A percentile compares a stretch with the other conserved stretches of the same genome.
Conservation (phyloP, 2,888 invertebrate genomes). For the Cotesia congregata region DNA sequence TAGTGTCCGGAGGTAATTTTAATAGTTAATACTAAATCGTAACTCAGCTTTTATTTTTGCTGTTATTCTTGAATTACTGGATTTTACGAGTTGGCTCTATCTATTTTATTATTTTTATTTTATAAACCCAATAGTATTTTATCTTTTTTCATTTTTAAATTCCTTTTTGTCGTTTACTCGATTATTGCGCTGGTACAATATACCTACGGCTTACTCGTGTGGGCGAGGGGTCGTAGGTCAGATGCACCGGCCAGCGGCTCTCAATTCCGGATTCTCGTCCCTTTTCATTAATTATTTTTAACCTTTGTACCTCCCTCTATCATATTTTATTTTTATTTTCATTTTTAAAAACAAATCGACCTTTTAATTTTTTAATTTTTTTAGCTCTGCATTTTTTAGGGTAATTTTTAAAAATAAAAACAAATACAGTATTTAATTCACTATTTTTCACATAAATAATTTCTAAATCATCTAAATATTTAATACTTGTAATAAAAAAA, state of each 20-base stretch:
- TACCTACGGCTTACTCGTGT: slow-evolving; percentile 56
- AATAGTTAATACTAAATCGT: slow-evolving; percentile 1
- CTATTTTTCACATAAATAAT: too few relatives aligned
- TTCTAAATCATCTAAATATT: not conserved
- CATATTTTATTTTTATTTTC: slow-evolving; percentile 6
- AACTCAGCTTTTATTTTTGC: slow-evolving; percentile 16
- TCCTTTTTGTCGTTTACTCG: slow-evolving; percentile 48
- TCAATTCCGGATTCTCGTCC: slow-evolving; percentile 50
- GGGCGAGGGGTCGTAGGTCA: slow-evolving; percentile 69
- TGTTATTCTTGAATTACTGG: slow-evolving; percentile 29
- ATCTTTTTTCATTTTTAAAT: slow-evolving; percentile 6
- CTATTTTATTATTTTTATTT: not conserved
- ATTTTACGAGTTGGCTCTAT: not conserved
- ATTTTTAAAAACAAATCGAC: not conserved
- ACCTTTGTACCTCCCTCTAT: slow-evolving; percentile 18
- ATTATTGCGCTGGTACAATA: slow-evolving; percentile 47
- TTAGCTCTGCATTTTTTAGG: not conserved
- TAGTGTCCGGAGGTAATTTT: slow-evolving; percentile 3
- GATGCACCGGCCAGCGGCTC: slow-evolving; percentile 65
- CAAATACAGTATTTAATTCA: not conserved
- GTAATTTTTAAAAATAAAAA: not conserved
- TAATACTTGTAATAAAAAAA: not conserved
- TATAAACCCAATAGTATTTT: not conserved
- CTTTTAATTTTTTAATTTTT: too few relatives aligned
- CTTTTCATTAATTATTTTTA: slow-evolving; percentile 13